Evolutionary conservation across 92 coral and sea anemone species (phyloP), one percentile per base, ranked within the genome.

Genomic region (Bergia puertoricense): DNA sequence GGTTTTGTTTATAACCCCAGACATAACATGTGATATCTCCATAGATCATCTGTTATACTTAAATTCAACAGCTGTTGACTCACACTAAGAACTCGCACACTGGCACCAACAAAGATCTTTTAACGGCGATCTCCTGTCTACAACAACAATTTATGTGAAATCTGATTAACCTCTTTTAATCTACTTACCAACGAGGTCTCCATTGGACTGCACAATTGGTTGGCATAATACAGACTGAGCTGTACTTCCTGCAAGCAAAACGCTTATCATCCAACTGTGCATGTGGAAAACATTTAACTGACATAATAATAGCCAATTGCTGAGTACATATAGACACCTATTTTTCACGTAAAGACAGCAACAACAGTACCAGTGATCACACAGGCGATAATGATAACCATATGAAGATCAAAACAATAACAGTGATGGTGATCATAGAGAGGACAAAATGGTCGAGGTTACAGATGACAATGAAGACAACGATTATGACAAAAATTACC

Each of bases 171-270:
- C 5, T 15, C 37, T 57, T 38, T 4, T 1, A 46, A 36, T 54
- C 59, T 30, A 85, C 93, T 88, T 88, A 97, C 99, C 99, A 6
- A 97, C 92, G 75, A 97, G 93, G 43, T 91, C 98, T 51, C 99
- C 98, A 88, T 94, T 95, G 54, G 98, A 94, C 85, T 97, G 98
- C 18, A 94, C 96, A 81, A 97, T 95, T 54, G 99, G 99, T 89
- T 97, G 99, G 59, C 99, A 97, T 40, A 97, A 83, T n/a, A 95
- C 96, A 44, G 99, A 97, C 88, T 97, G 98, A 8, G 98, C 99
- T 23, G 99, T 97, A 77, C 97, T 97, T 50, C 94, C 99, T 97
- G 85, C 43, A 90, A 87, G 54, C 46, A 71, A 37, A 84, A 46
- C 36, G 51, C 48, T 75, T 42, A 20, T 75, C 46, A 75, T 30